Evolutionary conservation across 2,113 vertebrate genomes (phyloP).

Genomic region (Cathartes aura): DNA sequence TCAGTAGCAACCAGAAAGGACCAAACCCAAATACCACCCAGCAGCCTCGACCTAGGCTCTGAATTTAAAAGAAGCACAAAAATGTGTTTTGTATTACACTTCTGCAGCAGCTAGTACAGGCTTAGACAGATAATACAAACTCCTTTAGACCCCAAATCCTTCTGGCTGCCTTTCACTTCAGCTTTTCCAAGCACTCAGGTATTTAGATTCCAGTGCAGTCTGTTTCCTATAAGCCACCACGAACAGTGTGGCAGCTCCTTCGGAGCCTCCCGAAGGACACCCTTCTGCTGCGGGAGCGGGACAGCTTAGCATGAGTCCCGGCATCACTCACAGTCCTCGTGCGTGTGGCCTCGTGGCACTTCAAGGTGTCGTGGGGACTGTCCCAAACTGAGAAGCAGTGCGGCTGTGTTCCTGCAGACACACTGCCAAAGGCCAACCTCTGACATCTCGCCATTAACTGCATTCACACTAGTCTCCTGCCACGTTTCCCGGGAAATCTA

Average conservation of each 20-base stretch:
- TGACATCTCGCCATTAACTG: neutral
- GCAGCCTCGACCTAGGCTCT: neutral
- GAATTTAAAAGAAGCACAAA: neutral
- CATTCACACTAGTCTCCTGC: neutral
- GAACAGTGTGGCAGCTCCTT: neutral
- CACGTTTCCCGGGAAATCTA: slow-evolving; percentile 42
- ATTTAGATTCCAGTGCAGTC: neutral
- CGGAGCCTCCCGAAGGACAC: neutral
- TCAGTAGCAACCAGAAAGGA: neutral
- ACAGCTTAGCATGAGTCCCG: neutral
- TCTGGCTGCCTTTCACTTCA: slow-evolving; percentile 1
- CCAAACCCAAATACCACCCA: neutral
- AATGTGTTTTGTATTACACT: neutral
- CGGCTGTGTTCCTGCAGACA: neutral
- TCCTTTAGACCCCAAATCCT: slow-evolving; percentile 2
- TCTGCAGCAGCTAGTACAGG: neutral
- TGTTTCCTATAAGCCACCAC: neutral
- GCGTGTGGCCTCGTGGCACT: neutral
- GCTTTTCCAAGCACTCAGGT: slow-evolving; percentile 1
- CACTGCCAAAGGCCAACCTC: neutral
- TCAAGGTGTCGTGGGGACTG: neutral
- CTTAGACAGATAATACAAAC: neutral
- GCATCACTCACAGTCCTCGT: neutral
- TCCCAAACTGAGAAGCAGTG: neutral
- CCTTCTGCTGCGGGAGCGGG: neutral